phyloP scores from a whole-genome alignment of 2,888 invertebrate species.

The Fragum fragum region DNA sequence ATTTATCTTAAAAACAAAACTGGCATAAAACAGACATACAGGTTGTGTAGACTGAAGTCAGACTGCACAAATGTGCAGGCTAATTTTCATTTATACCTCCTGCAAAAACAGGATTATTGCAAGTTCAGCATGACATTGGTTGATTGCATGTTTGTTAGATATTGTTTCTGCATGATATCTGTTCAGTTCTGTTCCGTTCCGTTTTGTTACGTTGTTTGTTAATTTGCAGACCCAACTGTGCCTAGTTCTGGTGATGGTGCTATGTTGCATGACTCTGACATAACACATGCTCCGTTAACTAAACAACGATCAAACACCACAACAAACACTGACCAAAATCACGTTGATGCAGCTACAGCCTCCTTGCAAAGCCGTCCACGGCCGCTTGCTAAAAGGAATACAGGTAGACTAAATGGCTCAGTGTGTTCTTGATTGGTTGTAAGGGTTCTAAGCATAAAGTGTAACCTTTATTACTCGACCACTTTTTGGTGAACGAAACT shows the following conservation, averaged over 20 bases:
- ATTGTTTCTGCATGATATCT: constrained; percentile 13
- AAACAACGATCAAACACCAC: constrained; percentile 69
- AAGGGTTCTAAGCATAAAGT: too few relatives aligned
- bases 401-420: constrained; percentile 70
- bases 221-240: constrained; percentile 54
- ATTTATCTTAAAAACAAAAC: too few relatives aligned
- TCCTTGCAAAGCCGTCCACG: constrained; percentile 89
- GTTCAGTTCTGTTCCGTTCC: constrained; percentile 20
- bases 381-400: constrained; percentile 89
- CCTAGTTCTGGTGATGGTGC: constrained; percentile 47
- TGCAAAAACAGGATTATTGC: too few relatives aligned
- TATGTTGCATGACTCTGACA: constrained; percentile 50
- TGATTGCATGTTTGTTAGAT: constrained; percentile 3
- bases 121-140: too few relatives aligned
- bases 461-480: background rate
- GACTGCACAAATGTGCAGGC: too few relatives aligned
- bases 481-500: too few relatives aligned
- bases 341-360: constrained; percentile 57
- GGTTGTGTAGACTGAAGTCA: too few relatives aligned
- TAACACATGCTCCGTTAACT: constrained; percentile 47
- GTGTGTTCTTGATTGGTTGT: background rate
- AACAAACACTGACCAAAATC: constrained; percentile 63
- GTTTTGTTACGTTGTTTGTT: constrained; percentile 39
- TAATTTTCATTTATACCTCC: too few relatives aligned
- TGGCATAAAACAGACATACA: too few relatives aligned